phyloP scores from a whole-genome alignment of 2,797 vertebrate species.

The Betta splendens region DNA sequence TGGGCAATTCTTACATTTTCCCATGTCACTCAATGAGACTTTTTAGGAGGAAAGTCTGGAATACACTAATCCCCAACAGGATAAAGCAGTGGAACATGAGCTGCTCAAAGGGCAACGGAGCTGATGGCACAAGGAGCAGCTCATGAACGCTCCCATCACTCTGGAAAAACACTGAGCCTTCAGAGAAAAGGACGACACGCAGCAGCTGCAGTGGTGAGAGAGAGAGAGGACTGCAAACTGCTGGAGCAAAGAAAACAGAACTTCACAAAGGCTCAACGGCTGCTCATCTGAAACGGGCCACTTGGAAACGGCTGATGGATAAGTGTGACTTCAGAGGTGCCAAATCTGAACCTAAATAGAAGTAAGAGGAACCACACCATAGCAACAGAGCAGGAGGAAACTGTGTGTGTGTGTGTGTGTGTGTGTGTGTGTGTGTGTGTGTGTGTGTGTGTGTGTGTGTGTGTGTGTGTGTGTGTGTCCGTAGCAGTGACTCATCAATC shows the following conservation, averaged over 20 bases:
- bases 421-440: no score
- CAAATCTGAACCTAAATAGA: conserved; percentile 44
- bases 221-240: neutral
- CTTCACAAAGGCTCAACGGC: neutral
- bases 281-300: conserved; percentile 31
- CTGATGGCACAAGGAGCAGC: conserved; percentile 29
- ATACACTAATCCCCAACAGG: neutral
- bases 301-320: conserved; percentile 13
- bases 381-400: conserved; percentile 25
- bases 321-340: conserved; percentile 12
- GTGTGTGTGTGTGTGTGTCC: conserved; percentile 26
- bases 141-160: conserved; percentile 46
- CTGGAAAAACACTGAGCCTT: conserved; percentile 8
- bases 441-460: conserved; percentile 26
- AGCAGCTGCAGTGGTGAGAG: conserved; percentile 6
- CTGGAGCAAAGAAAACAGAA: neutral
- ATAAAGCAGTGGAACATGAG: conserved; percentile 17
- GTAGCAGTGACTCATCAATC: conserved; percentile 61
- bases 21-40: neutral
- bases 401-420: no score
- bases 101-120: neutral
- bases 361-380: conserved; percentile 39
- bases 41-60: neutral
- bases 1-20: neutral
- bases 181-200: neutral